Evolutionary conservation across 2,113 vertebrate genomes (phyloP), one percentile per base, ranked within the genome.

Genomic region (Fulica atra): DNA sequence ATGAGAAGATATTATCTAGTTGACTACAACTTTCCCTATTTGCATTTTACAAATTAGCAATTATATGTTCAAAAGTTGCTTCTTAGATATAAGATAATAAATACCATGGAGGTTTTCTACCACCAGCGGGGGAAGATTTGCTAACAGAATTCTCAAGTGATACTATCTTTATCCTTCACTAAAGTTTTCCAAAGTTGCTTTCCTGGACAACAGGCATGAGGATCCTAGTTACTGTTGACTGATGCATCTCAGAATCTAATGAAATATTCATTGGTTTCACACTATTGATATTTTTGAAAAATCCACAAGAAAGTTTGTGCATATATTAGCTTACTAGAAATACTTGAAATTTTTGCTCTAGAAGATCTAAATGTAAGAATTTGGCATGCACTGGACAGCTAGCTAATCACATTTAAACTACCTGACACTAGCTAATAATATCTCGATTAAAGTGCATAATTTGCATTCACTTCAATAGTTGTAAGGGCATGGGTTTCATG

Each of bases 221-320:
- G 56, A 86, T 94, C 59, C n/a, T 70, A 89, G 85, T 61, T 88
- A 82, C 79, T 76, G 85, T 53, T 92, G 81, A 94, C 60, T 92
- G 54, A 93, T 36, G 71, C 74, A 88, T 94, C 79, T 88, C 63
- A 72, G 59, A 46, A 93, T 44, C 40, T 82, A 88, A 86, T 95
- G 88, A 89, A 96, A 95, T 93, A 96, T 93, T 95, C 87, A 95
- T 71, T 68, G 42, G 13, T 73, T 97, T 96, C 94, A 90, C 82
- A 85, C 74, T 79, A 60, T 7, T 66, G 65, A 26, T 95, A 93
- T 60, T 85, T 94, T 38, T 74, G 25, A 85, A 92, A 86, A 92
- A 93, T 19, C 23, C 13, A 60, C 25, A 7, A 88, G 35, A 76
- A 92, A 92, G 53, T 69, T 72, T 80, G 50, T 53, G 79, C 74